These are phyloP conservation scores for Crambe crambe DNA, from an alignment of 37 sponge, comb jelly and placozoan species.

Conservation along the genomic window DNA sequence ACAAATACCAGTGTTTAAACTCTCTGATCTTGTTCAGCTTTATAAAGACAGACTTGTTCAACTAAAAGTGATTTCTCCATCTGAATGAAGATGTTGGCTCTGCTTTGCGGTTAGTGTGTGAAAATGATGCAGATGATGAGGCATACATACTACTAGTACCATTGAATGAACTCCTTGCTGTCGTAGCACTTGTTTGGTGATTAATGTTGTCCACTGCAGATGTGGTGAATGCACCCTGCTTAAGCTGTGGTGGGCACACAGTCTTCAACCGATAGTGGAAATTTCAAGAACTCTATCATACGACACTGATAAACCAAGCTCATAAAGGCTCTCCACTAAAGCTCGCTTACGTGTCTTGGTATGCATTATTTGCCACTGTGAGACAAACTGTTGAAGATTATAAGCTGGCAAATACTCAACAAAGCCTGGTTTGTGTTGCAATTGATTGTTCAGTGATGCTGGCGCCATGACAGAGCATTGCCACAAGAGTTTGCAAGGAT, in stretches of 20 bases:
- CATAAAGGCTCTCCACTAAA: neutral
- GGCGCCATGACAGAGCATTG: neutral
- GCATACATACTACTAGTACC: neutral
- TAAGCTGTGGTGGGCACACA: neutral
- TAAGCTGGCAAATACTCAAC: neutral
- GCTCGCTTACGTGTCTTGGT: neutral
- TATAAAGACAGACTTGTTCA: neutral
- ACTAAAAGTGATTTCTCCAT: neutral
- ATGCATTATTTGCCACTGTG: neutral
- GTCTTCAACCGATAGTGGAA: neutral
- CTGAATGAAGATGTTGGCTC: neutral
- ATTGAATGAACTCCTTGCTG: neutral
- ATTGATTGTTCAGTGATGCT: neutral
- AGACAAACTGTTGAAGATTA: neutral
- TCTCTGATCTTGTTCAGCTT: neutral
- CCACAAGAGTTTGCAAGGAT: slow-evolving; percentile 2
- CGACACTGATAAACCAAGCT: slow-evolving; percentile 1
- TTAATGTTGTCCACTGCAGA: neutral
- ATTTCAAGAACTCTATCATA: slow-evolving; percentile 15
- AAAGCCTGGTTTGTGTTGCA: slow-evolving; percentile 2
- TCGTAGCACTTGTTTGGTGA: slow-evolving; percentile 2
- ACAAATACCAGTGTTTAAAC: neutral
- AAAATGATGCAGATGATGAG: slow-evolving; percentile 1
- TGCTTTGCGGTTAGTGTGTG: neutral
- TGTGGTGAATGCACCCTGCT: neutral